Evolutionary conservation across 2,888 invertebrate species (phyloP), one percentile per base, ranked within the genome.

Genomic region (Drosophila greeni): DNA sequence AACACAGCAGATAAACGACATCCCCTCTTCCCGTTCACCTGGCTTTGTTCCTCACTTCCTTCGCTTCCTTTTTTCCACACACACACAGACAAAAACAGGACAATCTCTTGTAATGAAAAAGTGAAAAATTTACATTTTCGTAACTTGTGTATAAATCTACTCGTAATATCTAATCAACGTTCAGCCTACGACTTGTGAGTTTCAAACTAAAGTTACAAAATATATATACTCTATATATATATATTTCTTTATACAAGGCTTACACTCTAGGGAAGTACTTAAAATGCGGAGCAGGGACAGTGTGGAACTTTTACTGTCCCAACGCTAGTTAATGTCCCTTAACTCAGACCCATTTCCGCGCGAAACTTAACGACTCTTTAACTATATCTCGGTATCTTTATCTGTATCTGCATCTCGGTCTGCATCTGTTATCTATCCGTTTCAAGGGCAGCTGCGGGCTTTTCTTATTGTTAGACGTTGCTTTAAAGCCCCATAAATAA

Each of bases 61-160:
- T 23, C 16, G 33, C 29, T 31, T 20, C 45, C 49, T 31, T 26
- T 31, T 53, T 40, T 53, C 31, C 33, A n/a, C 24, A 29, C 18
- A 37, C 53, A 45, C 49, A 54, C 14, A 47, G 31, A 42, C 23
- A 45, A 29, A 29, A 26, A 45, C 66, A 75, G 82, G 81, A 81
- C 81, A 81, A 81, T 81, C 81, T 83, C 70, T 74, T 75, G 58
- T 65, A 70, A 74, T 64, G 51, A 66, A 48, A 65, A 71, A 65
- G 40, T 51, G 47, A 59, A 59, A 69, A 70, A 59, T 45, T 52
- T 49, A 66, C 66, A 57, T 43, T 42, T 58, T 64, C 59, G 59
- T 52, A 49, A 61, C 53, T 70, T 66, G 56, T 59, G 55, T 60
- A 60, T 60, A 48, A 51, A 58, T 55, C 64, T 49, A 61, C 66